Percentiles rank a stretch among this genome's conserved stretches.
Evolutionary conservation across 2,888 invertebrate species (phyloP).

Genomic region (Hemicrepidius hirtus): DNA sequence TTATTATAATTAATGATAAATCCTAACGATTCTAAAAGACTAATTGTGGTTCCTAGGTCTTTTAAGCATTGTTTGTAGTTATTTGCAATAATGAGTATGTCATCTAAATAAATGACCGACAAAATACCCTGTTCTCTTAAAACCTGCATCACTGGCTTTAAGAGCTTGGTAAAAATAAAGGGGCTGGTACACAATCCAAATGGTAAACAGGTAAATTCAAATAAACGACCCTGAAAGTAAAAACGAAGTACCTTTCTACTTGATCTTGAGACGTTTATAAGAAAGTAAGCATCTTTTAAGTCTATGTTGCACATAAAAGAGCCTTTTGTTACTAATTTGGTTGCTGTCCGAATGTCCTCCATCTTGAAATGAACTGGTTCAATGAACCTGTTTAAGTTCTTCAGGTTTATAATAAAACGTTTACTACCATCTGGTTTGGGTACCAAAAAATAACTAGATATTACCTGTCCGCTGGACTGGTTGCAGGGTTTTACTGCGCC

Average conservation of each 20-base stretch:
- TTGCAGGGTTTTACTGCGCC: background rate
- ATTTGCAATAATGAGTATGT: conserved; percentile 44
- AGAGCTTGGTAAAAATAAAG: conserved; percentile 51
- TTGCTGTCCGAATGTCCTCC: conserved; percentile 36
- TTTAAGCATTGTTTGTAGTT: conserved; percentile 21
- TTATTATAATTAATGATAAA: conserved; percentile 46
- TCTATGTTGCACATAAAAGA: conserved; percentile 45
- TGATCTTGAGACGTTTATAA: conserved; percentile 36
- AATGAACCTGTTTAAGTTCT: conserved; percentile 43
- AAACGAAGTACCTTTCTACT: conserved; percentile 45
- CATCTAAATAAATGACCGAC: conserved; percentile 46
- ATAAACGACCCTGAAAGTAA: conserved; percentile 35
- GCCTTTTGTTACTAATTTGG: conserved; percentile 23
- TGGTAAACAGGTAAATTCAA: conserved; percentile 52
- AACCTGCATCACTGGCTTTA: conserved; percentile 45
- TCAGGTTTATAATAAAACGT: conserved; percentile 49
- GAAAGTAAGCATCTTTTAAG: conserved; percentile 50
- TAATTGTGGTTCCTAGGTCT: conserved; percentile 26
- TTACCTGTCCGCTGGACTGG: background rate
- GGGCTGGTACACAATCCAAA: conserved; percentile 47
- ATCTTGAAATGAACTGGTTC: conserved; percentile 46
- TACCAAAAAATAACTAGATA: conserved; percentile 37
- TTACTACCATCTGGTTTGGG: conserved; percentile 44
- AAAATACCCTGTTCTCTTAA: conserved; percentile 35
- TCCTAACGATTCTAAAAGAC: conserved; percentile 33